Percentiles rank a stretch among this genome's conserved stretches.
phyloP scores from a whole-genome alignment of 2,888 invertebrate species.

The Cephus sareptanus region DNA sequence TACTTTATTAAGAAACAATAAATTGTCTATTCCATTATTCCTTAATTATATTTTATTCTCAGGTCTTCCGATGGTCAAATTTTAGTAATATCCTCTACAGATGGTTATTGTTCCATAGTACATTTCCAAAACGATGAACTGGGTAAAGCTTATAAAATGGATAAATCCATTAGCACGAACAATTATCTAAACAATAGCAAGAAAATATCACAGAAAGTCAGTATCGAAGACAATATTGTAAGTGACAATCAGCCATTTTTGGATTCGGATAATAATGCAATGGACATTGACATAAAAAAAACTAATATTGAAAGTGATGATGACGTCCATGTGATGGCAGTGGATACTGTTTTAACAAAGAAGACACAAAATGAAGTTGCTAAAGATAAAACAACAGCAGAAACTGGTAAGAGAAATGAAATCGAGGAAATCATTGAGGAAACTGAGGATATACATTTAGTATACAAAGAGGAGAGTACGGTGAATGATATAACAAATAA shows the following conservation, averaged over 20 bases:
- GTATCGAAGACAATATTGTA: constrained; percentile 7
- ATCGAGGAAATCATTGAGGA: constrained; percentile 56
- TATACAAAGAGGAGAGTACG: constrained; percentile 69
- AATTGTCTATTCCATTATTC: constrained; percentile 3
- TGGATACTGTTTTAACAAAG: constrained; percentile 20
- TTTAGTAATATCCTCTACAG: constrained; percentile 85
- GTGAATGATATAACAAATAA: constrained; percentile 38
- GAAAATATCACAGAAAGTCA: constrained; percentile 21
- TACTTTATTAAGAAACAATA: background rate
- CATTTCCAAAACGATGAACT: constrained; percentile 81
- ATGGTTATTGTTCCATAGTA: constrained; percentile 89
- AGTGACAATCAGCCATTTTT: constrained; percentile 22
- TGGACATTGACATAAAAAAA: constrained; percentile 52
- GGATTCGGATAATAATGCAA: constrained; percentile 52
- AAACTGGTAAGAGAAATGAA: constrained; percentile 24
- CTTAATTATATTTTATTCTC: constrained; percentile 19
- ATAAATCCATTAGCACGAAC: constrained; percentile 20
- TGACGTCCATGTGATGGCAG: constrained; percentile 5
- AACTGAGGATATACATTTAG: constrained; percentile 72
- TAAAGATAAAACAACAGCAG: constrained; percentile 30
- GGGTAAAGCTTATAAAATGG: constrained; percentile 70
- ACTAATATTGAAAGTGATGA: constrained; percentile 20
- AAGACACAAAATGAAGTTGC: constrained; percentile 18
- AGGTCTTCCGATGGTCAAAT: constrained; percentile 82
- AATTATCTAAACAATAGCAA: constrained; percentile 19